These are phyloP conservation scores for Muraenolepis orangiensis DNA, from an alignment of 2,797 vertebrate species.

Conservation along the genomic window DNA sequence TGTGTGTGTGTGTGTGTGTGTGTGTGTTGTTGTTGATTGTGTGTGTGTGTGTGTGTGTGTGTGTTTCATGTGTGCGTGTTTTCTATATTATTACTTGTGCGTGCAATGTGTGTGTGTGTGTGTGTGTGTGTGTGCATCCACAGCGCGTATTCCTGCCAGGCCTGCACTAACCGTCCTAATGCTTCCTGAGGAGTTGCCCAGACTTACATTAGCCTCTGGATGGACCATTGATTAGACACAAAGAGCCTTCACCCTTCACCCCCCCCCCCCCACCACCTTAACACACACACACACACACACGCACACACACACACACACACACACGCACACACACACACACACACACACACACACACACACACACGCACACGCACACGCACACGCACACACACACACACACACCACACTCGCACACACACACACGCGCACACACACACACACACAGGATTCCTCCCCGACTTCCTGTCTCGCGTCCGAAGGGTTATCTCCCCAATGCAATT, in stretches of 20 bases:
- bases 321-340: neutral
- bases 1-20: no score
- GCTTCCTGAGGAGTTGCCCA: constrained; percentile 97
- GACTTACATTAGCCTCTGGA: constrained; percentile 94
- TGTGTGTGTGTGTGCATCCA: constrained; percentile 12
- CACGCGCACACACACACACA: constrained; percentile 18
- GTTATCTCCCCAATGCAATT: constrained; percentile 99
- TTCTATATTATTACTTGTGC: constrained; percentile 3
- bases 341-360: constrained; percentile 22
- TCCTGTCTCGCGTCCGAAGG: constrained; percentile 93
- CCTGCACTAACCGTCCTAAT: constrained; percentile 93
- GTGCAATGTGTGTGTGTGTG: constrained; percentile 13
- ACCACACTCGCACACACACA: constrained; percentile 3
- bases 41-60: neutral
- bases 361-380: neutral
- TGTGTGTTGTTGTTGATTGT: neutral
- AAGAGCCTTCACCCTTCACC: constrained; percentile 81
- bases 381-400: neutral
- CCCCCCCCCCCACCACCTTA: constrained; percentile 36
- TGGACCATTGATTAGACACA: constrained; percentile 95
- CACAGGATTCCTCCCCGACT: constrained; percentile 59
- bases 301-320: neutral
- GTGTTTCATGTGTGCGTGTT: neutral
- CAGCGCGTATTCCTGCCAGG: constrained; percentile 82
- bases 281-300: constrained; percentile 39